phyloP scores from a whole-genome alignment of 2,797 vertebrate genomes.

The Chiloscyllium punctatum region DNA sequence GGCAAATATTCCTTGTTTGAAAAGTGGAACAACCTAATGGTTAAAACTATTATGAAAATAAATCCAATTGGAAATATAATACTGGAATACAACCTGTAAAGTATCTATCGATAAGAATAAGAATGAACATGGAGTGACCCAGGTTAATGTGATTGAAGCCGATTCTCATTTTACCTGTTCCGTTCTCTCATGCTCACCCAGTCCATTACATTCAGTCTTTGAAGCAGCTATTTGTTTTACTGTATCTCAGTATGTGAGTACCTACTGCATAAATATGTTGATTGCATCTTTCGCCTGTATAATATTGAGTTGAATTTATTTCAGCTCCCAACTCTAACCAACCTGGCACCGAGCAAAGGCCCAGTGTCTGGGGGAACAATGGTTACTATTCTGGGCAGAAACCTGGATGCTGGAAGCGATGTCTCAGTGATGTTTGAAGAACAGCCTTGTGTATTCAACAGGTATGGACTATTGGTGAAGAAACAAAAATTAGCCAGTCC shows the following conservation, averaged over 20 bases:
- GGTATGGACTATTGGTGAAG: constrained; percentile 54
- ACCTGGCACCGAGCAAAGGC: constrained; percentile 77
- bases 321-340: constrained; percentile 76
- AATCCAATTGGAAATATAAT: neutral
- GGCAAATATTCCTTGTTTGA: neutral
- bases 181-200: neutral
- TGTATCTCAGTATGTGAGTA: neutral
- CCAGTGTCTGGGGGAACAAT: constrained; percentile 90
- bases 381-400: constrained; percentile 89
- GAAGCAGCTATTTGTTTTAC: neutral
- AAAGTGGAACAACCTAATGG: neutral
- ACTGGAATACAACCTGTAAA: neutral
- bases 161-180: neutral
- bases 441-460: constrained; percentile 86
- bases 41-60: neutral
- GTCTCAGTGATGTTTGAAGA: constrained; percentile 86
- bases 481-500: neutral
- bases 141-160: neutral
- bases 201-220: neutral
- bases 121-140: neutral
- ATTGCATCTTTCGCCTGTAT: neutral
- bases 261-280: too few relatives aligned
- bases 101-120: neutral
- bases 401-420: constrained; percentile 89
- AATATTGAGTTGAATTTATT: constrained; percentile 23